A percentile compares a stretch with the other conserved stretches of the same genome.
These are phyloP conservation scores for Poliocrania exsul DNA, from an alignment of 2,797 vertebrate genomes.

Conservation along the genomic window DNA sequence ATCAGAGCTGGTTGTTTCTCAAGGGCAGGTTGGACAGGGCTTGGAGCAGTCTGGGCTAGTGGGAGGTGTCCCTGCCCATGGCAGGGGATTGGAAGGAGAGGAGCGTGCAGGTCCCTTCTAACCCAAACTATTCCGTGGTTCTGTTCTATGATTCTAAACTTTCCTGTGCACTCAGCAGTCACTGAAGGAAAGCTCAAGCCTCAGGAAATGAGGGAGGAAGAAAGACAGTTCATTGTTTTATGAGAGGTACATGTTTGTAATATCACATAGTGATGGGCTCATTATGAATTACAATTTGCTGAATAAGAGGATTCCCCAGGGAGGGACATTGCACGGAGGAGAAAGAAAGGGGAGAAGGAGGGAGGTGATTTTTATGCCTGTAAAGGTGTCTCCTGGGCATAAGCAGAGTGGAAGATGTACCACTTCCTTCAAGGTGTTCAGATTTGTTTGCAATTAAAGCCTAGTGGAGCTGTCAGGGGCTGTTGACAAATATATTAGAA, in stretches of 20 bases:
- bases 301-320: not conserved
- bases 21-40: not conserved
- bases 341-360: not conserved
- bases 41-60: not conserved
- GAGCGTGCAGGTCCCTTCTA: not conserved
- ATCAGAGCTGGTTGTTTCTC: not conserved
- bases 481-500: constrained; percentile 59
- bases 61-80: not conserved
- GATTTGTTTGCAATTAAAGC: constrained; percentile 34
- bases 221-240: not conserved
- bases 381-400: constrained; percentile 24
- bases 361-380: not conserved
- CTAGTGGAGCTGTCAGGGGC: constrained; percentile 39
- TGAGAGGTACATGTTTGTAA: not conserved
- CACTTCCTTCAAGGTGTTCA: not conserved
- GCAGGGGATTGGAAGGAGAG: not conserved
- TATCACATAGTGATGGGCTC: not conserved
- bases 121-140: not conserved
- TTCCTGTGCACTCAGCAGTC: fast-evolving
- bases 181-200: fast-evolving
- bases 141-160: not conserved
- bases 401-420: not conserved
- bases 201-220: fast-evolving
- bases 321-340: not conserved
- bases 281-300: not conserved